Evolutionary conservation across 2,113 vertebrate species (phyloP), one percentile per base, ranked within the genome.

Genomic region (Neodontobutis hainanensis): DNA sequence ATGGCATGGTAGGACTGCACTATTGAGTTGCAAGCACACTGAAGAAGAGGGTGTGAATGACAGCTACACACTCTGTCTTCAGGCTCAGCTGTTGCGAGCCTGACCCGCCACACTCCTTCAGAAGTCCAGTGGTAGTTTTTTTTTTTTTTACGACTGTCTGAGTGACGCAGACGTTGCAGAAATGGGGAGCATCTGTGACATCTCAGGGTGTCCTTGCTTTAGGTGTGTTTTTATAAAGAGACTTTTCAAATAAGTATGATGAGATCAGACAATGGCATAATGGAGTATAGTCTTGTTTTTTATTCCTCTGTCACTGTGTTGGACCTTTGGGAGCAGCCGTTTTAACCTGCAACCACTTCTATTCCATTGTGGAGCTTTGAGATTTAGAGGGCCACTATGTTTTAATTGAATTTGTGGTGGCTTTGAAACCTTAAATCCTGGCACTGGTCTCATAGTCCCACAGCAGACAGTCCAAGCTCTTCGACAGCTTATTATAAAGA

Each of bases 351-450:
- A 58, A 52, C 32, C 70, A 63, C 77, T 68, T 70, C 61, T 73
- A 57, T 63, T 72, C 42, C 47, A 70, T 62, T 76, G 62, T 55
- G 47, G 62, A 80, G 68, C 60, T 36, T 11, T 68, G 49, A 78
- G 77, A 77, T 78, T 81, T 82, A 77, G 67, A 70, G 65, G 45
- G 52, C 73, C 61, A 58, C 69, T 73, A 65, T 43, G 32, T 80
- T 55, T 78, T 83, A 82, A 92, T 92, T 90, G 48, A 83, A 89
- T 89, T 87, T 77, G 75, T 80, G 81, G 83, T 81, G 63, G 78
- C 81, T 82, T 81, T 81, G 68, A 71, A 84, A 75, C 61, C 72
- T 72, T 75, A 80, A 82, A 81, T 89, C 85, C 76, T 2, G 44
- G 70, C 61, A 70, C 56, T 73, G 80, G 68, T 85, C 61, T 56